Evolutionary conservation across 2,888 invertebrate genomes (phyloP).

Genomic region (Hartigia nigra): DNA sequence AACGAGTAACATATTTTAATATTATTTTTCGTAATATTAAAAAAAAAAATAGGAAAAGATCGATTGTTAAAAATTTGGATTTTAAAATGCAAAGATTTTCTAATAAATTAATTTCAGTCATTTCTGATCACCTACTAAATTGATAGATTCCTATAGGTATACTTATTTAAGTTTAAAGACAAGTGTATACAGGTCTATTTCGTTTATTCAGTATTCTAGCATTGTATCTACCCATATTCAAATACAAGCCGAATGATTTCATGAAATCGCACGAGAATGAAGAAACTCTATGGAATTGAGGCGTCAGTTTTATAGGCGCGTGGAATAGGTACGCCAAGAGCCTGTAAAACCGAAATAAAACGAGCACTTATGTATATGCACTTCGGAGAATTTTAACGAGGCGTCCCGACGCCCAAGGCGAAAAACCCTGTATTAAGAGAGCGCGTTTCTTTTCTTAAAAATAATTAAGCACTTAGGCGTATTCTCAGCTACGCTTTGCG

Average conservation of each 20-base stretch:
- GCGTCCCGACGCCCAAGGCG: constrained; percentile 49
- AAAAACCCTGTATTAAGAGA: constrained; percentile 51
- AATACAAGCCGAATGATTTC: neutral
- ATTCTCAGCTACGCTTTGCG: neutral
- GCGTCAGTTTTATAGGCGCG: constrained; percentile 6
- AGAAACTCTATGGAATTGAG: neutral
- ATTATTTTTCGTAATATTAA: too few species aligned
- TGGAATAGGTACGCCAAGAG: constrained; percentile 16
- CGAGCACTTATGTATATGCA: constrained; percentile 32
- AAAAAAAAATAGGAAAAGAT: neutral
- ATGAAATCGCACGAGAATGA: neutral
- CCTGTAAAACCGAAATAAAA: constrained; percentile 26
- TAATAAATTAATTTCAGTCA: neutral
- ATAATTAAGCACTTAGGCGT: constrained; percentile 53
- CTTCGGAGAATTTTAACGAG: constrained; percentile 59
- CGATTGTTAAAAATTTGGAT: neutral
- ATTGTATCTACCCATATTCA: neutral
- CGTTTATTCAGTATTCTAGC: neutral
- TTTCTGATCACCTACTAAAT: neutral
- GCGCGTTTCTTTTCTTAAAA: constrained; percentile 50
- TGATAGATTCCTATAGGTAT: neutral
- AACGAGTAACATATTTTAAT: too few species aligned
- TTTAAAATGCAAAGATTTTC: neutral
- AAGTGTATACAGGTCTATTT: neutral
- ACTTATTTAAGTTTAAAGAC: neutral